Evolutionary conservation across 2,797 vertebrate genomes (phyloP), one percentile per base, ranked within the genome.

Genomic region (Kryptolebias ocellatus): DNA sequence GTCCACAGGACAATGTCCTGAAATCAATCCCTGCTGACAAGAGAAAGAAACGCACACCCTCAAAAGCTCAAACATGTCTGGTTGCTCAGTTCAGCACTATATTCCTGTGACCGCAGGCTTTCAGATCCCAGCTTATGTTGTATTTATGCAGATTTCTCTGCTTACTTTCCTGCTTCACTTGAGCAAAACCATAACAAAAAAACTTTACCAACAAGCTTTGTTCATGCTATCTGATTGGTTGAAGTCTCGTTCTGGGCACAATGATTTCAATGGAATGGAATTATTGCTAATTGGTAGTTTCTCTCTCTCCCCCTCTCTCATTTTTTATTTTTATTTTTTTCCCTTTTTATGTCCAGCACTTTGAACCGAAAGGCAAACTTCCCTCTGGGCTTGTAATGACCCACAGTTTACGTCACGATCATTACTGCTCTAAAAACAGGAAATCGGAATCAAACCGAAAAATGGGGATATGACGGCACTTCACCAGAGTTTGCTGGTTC

Each of bases 1-100:
- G 81, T 89, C 88, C 86, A 89, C 75, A 52, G 84, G 85, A 90
- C 83, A 80, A 72, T 77, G 87, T 86, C 88, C 87, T 80, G n/a
- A 83, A 83, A 87, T 87, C 83, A 81, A 76, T 86, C 89, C 84
- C 89, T 44, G 76, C 66, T 89, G 87, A 89, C 74, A 54, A 76
- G 82, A 79, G 56, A 86, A 58, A 81, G 75, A 45, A 78, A 76
- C 27, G 72, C 75, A 49, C 20, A 58, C 77, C 73, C 69, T 81
- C 73, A 67, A 80, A 77, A 86, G 71, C 81, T 67, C 44, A 83
- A 83, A 83, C 84, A 79, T 82, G 83, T 88, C 79, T 77, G 73
- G 71, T 85, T 84, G 78, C 76, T 88, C 60, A 45, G 77, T 67
- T 85, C 67, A 70, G 62, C 53, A 57, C 74, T 63, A 74, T 73